A percentile compares a stretch with the other conserved stretches of the same genome.
Evolutionary conservation across 2,888 invertebrate species (phyloP).

Genomic region (Biston stratarius): DNA sequence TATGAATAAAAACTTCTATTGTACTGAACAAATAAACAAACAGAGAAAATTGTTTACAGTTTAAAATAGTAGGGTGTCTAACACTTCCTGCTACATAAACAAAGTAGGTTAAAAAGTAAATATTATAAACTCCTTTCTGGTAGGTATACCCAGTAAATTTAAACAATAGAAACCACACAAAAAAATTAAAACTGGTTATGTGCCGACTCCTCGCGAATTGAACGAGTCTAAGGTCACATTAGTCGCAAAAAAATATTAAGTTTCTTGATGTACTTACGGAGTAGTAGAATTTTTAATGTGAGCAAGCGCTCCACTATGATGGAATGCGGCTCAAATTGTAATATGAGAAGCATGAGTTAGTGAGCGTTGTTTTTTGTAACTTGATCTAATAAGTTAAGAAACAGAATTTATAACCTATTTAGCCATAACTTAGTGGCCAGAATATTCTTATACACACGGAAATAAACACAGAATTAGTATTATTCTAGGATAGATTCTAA

Average conservation of each 20-base stretch:
- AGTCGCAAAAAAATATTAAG: conserved; percentile 33
- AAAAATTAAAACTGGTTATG: conserved; percentile 41
- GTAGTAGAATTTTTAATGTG: neutral
- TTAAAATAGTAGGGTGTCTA: too few relatives aligned
- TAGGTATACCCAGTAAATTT: too few relatives aligned
- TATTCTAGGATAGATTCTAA: neutral
- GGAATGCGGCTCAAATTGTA: conserved; percentile 10
- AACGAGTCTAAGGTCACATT: conserved; percentile 37
- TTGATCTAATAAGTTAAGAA: neutral
- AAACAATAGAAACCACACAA: neutral
- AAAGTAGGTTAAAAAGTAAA: too few relatives aligned
- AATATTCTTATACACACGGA: neutral
- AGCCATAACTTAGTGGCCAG: neutral
- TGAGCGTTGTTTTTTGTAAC: neutral
- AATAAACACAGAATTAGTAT: neutral
- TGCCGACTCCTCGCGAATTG: conserved; percentile 26
- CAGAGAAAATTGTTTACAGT: too few relatives aligned
- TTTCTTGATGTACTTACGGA: conserved; percentile 30
- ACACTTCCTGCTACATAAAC: too few relatives aligned
- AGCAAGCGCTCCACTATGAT: neutral
- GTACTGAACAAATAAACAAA: too few relatives aligned
- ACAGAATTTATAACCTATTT: conserved; percentile 8
- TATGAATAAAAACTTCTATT: too few relatives aligned
- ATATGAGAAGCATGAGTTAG: conserved; percentile 11
- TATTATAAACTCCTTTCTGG: too few relatives aligned